These are phyloP conservation scores for Crocodylus rhombifer DNA, from an alignment of 2,797 vertebrate species.

Conservation along the genomic window DNA sequence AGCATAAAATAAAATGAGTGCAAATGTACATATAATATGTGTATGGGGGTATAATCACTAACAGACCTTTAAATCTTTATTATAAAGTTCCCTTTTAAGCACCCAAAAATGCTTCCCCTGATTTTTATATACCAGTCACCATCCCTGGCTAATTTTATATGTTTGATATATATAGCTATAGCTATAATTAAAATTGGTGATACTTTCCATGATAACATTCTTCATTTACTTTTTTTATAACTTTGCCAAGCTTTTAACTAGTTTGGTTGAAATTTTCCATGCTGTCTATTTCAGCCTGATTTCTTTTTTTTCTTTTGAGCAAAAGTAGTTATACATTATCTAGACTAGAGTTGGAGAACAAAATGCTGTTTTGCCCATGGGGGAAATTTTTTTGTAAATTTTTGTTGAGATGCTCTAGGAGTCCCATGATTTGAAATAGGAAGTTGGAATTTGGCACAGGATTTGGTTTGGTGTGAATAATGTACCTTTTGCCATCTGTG, in stretches of 20 bases:
- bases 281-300: background rate
- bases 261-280: background rate
- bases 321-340: background rate
- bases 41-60: background rate
- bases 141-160: background rate
- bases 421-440: background rate
- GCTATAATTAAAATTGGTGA: no score
- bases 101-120: background rate
- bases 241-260: background rate
- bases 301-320: background rate
- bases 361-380: background rate
- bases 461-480: background rate
- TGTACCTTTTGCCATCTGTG: no score
- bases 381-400: background rate
- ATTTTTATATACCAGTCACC: background rate
- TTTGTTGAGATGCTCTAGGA: background rate
- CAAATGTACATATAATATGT: background rate
- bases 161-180: no score
- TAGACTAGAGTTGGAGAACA: background rate
- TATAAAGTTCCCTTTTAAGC: background rate
- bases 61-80: background rate
- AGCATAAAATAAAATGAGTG: background rate
- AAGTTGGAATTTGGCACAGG: background rate
- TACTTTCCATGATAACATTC: no score
- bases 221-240: background rate